Percentiles rank a stretch among this genome's conserved stretches.
Evolutionary conservation across 1,140 invertebrate species (phyloP).

Genomic region (Himalopsyche phryganea): DNA sequence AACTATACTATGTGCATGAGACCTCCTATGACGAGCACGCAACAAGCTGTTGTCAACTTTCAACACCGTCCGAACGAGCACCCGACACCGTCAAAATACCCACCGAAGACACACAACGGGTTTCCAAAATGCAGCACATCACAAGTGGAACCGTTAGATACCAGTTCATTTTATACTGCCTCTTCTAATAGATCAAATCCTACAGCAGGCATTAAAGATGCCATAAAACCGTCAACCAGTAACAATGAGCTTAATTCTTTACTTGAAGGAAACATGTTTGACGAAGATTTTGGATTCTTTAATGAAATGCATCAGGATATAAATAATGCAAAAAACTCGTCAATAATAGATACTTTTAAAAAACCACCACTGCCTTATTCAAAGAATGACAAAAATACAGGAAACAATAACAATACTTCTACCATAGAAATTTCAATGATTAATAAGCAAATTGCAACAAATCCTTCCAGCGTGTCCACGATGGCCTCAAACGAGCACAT

Average conservation of each 20-base stretch:
- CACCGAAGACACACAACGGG: neutral
- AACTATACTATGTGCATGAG: slow-evolving; percentile 44
- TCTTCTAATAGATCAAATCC: too few species aligned
- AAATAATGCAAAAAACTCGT: neutral
- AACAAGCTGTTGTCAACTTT: neutral
- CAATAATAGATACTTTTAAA: slow-evolving; percentile 1
- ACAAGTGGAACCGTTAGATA: too few species aligned
- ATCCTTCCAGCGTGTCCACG: neutral
- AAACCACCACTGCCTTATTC: neutral
- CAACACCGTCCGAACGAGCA: neutral
- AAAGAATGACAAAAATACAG: neutral
- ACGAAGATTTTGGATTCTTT: neutral
- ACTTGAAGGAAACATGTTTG: neutral
- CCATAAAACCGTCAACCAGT: too few species aligned
- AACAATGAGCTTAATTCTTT: too few species aligned
- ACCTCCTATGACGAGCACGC: slow-evolving; percentile 41
- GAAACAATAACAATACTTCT: neutral
- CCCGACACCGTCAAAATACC: neutral
- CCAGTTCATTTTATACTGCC: too few species aligned
- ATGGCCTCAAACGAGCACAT: slow-evolving; percentile 6
- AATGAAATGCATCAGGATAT: neutral
- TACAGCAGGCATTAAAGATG: too few species aligned
- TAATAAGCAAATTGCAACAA: neutral
- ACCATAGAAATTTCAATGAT: neutral
- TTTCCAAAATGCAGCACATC: too few species aligned